Conservation (phyloP, 2,797 vertebrate species). For the Lutjanus argentimaculatus region DNA sequence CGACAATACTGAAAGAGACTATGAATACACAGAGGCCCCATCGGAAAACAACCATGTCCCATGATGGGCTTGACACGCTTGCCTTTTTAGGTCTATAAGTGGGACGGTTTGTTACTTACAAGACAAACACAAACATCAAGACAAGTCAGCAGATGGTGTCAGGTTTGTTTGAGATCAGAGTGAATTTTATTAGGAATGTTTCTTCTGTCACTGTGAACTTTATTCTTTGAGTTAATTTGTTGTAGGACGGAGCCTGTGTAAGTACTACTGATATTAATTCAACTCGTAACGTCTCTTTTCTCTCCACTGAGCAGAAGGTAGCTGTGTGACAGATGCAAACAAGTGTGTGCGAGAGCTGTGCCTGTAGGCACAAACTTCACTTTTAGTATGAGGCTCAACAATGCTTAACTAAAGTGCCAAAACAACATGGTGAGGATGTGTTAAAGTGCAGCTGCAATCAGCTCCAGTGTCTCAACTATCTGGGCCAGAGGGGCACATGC, state of each 20-base stretch:
- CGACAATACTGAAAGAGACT: slow-evolving; percentile 64
- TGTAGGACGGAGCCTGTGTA: neutral
- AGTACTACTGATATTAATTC: neutral
- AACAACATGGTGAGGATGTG: slow-evolving; percentile 62
- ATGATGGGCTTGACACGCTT: slow-evolving; percentile 61
- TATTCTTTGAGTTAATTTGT: neutral
- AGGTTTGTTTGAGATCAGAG: slow-evolving; percentile 1
- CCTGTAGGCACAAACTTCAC: slow-evolving; percentile 59
- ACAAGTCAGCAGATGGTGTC: slow-evolving; percentile 15
- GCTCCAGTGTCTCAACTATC: slow-evolving; percentile 47
- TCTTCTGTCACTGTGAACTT: neutral
- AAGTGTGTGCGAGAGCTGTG: slow-evolving; percentile 33
- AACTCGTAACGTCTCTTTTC: slow-evolving; percentile 9
- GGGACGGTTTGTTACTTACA: slow-evolving; percentile 36
- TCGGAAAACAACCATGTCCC: slow-evolving; percentile 65
- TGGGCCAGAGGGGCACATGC: slow-evolving; percentile 47
- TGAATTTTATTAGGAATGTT: neutral
- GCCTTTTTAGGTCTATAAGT: slow-evolving; percentile 54
- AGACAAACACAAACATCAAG: slow-evolving; percentile 29
- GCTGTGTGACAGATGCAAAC: slow-evolving; percentile 46
- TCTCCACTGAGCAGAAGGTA: slow-evolving; percentile 34
- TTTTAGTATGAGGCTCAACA: slow-evolving; percentile 52
- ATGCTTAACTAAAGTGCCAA: slow-evolving; percentile 62
- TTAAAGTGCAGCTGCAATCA: slow-evolving; percentile 54
- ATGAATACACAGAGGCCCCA: slow-evolving; percentile 54